phyloP scores from a whole-genome alignment of 2,797 vertebrate species.

The Decapterus maruadsi region DNA sequence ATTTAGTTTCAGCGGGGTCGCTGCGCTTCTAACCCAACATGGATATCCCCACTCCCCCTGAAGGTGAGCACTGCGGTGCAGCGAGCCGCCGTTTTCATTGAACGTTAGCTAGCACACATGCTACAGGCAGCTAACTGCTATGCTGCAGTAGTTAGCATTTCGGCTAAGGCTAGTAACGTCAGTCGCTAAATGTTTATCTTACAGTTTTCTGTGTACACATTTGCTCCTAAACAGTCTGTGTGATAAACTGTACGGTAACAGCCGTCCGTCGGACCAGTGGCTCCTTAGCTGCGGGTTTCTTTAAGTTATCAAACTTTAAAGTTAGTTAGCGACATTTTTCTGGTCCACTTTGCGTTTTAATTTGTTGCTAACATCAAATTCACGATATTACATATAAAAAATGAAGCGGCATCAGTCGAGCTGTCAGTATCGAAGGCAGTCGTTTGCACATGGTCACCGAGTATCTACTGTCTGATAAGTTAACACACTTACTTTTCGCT shows the following conservation, averaged over 20 bases:
- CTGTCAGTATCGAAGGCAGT: too few relatives aligned
- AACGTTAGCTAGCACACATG: conserved; percentile 34
- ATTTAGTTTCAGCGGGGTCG: not conserved
- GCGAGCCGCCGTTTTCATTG: not conserved
- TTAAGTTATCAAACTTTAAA: not conserved
- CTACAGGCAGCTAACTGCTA: conserved; percentile 11
- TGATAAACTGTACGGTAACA: not conserved
- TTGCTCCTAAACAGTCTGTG: not conserved
- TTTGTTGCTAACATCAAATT: not conserved
- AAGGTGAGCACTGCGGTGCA: conserved; percentile 72
- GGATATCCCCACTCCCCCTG: conserved; percentile 81
- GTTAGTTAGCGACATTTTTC: not conserved
- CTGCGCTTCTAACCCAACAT: conserved; percentile 55
- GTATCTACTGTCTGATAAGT: not conserved
- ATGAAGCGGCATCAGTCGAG: not conserved
- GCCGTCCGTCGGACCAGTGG: too few relatives aligned
- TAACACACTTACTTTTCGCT: too few relatives aligned
- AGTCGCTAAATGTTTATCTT: not conserved
- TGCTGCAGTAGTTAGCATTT: not conserved
- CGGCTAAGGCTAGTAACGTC: not conserved
- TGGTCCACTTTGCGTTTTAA: rapidly evolving
- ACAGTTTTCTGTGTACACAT: rapidly evolving
- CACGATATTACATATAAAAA: too few relatives aligned
- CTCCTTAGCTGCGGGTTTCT: not conserved
- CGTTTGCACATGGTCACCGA: not conserved